phyloP scores from a whole-genome alignment of 1,140 invertebrate genomes.

The Cheumatopsyche charites region DNA sequence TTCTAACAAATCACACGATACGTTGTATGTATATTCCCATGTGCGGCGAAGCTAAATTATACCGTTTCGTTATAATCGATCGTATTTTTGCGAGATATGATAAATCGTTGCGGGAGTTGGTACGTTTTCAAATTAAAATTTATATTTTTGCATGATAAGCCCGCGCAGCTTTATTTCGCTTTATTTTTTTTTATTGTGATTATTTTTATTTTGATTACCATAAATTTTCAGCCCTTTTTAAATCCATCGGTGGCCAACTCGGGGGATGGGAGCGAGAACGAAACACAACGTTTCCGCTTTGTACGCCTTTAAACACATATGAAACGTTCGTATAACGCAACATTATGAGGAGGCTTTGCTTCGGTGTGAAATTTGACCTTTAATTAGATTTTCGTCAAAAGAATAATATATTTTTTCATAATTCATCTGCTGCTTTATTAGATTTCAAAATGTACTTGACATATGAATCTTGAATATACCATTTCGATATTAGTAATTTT shows the following conservation, averaged over 20 bases:
- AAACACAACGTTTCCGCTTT: conserved; percentile 19
- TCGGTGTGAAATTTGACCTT: background rate
- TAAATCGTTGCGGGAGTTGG: conserved; percentile 8
- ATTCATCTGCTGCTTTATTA: too few species aligned
- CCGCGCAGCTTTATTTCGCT: conserved; percentile 16
- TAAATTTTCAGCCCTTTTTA: conserved; percentile 34
- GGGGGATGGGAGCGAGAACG: background rate
- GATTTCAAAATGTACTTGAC: background rate
- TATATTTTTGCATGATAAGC: conserved; percentile 24
- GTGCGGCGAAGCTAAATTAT: background rate
- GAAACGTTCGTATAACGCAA: conserved; percentile 16
- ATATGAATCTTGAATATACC: too few species aligned
- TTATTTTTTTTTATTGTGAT: conserved; percentile 26
- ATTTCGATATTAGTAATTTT: too few species aligned
- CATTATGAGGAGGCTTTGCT: background rate
- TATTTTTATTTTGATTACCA: conserved; percentile 34
- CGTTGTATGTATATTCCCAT: background rate
- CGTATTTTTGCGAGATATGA: background rate
- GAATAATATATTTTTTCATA: too few species aligned
- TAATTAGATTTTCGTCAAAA: background rate
- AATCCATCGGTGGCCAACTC: conserved; percentile 20
- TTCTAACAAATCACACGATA: background rate
- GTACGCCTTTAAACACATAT: conserved; percentile 28
- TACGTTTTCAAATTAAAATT: conserved; percentile 24
- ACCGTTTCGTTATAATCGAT: conserved; percentile 9